Evolutionary conservation across 2,888 invertebrate species (phyloP).

Genomic region (Sepioteuthis lessoniana): DNA sequence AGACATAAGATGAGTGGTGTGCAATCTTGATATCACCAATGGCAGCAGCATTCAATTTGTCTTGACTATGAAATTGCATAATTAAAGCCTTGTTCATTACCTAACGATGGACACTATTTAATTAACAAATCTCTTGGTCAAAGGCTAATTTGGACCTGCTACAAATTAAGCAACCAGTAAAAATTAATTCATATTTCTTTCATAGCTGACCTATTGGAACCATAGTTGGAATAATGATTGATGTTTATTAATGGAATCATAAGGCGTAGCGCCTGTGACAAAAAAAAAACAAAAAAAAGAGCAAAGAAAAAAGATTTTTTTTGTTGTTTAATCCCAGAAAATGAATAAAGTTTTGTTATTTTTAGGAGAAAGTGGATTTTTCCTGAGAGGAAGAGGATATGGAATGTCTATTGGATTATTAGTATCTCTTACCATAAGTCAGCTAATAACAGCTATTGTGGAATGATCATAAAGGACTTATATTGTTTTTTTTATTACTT

Average conservation of each 20-base stretch:
- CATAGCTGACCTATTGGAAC: background rate
- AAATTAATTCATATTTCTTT: conserved; percentile 33
- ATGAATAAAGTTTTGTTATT: background rate
- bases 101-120: conserved; percentile 33
- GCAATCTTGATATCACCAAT: background rate
- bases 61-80: background rate
- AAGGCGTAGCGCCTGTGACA: background rate
- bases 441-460: background rate
- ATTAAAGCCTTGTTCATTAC: conserved; percentile 33
- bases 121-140: conserved; percentile 7
- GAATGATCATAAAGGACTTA: conserved; percentile 1
- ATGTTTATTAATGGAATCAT: conserved; percentile 9
- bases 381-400: background rate
- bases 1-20: background rate
- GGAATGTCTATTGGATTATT: background rate
- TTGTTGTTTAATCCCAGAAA: background rate
- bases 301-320: background rate
- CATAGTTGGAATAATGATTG: background rate
- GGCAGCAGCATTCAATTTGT: background rate
- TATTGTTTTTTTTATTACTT: background rate
- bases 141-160: conserved; percentile 33
- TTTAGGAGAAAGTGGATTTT: background rate
- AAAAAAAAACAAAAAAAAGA: no score
- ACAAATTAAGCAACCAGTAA: conserved; percentile 15
- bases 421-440: background rate